Evolutionary conservation across 2,888 invertebrate genomes (phyloP).

Genomic region (Drosophila monieri): DNA sequence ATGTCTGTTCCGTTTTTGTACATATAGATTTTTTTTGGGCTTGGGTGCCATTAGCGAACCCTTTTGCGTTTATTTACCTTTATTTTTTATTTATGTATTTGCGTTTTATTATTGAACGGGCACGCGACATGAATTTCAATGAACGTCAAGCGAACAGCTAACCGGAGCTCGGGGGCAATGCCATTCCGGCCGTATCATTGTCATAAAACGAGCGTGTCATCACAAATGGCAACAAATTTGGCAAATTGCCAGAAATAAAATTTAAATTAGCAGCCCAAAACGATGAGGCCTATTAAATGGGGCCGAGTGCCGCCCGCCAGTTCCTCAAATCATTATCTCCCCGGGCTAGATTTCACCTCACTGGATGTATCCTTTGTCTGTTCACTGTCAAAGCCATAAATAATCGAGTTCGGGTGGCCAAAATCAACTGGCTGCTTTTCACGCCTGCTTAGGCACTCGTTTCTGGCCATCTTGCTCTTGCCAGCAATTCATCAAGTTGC

Average conservation of each 20-base stretch:
- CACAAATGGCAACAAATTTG: constrained; percentile 80
- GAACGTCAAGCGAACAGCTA: constrained; percentile 63
- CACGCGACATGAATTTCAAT: constrained; percentile 77
- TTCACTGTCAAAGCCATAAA: constrained; percentile 33
- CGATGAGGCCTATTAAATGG: constrained; percentile 40
- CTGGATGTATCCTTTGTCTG: constrained; percentile 19
- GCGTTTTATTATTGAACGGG: constrained; percentile 78
- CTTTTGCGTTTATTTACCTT: constrained; percentile 80
- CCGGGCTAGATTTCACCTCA: constrained; percentile 29
- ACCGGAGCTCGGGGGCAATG: constrained; percentile 23
- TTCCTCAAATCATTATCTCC: constrained; percentile 43
- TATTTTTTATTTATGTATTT: constrained; percentile 78
- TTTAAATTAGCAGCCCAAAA: constrained; percentile 72
- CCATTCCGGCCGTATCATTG: constrained; percentile 63
- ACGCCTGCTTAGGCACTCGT: constrained; percentile 44
- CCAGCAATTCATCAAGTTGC: constrained; percentile 59
- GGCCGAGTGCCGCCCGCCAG: not conserved
- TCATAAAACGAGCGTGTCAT: constrained; percentile 76
- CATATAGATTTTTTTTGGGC: constrained; percentile 7
- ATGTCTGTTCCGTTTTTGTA: constrained; percentile 18
- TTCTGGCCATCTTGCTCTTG: constrained; percentile 13
- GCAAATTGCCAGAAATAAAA: constrained; percentile 79
- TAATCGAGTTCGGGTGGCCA: constrained; percentile 29
- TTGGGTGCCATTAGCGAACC: constrained; percentile 69
- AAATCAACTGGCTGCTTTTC: constrained; percentile 19